Evolutionary conservation across 2,888 invertebrate species (phyloP), one percentile per base, ranked within the genome.

Genomic region (Bombylius discolor): DNA sequence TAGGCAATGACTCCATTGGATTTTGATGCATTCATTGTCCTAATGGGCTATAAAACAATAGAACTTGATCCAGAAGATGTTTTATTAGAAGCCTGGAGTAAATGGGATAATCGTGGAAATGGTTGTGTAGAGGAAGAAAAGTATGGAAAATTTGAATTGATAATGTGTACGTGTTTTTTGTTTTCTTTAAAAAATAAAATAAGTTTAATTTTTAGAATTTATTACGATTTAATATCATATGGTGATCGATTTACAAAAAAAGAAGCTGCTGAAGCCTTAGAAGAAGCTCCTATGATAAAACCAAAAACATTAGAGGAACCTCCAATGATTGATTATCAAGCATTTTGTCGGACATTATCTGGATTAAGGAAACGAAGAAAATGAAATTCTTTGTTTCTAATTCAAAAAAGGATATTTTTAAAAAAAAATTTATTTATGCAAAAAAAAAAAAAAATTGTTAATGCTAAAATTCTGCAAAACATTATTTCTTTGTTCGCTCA

Each of bases 1-100:
- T 52, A 74, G 72, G 76, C 74, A n/a, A 69, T 71, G 33, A 77
- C 76, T 56, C 82, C 82, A 0, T 66, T 83, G 57, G 79, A 82
- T 66, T 81, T 82, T 62, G 81, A 83, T 59, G 78, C 79, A 1
- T 83, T 83, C 64, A 80, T 83, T 47, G 76, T 79, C 55, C 70
- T 83, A 4, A 78, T 83, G 62, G 82, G 80, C 44, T 79, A 76
- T 62, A 80, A 78, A 62, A 80, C 81, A 0, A 71, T 81, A 53
- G 81, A 82, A 63, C 66, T 83, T 58, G 83, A 83, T 67, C 79
- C 83, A 0, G 83, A 83, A 64, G 81, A 81, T 62, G 81, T 81
- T 3, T 71, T 83, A 36, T 69, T 80, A 5, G 78, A 79, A 45
- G 83, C 83, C 0, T 73, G 83, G 60, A 80, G 82, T 49, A 79